These are phyloP conservation scores for Xyliphius kryptos DNA, from an alignment of 2,113 vertebrate species.

Conservation along the genomic window DNA sequence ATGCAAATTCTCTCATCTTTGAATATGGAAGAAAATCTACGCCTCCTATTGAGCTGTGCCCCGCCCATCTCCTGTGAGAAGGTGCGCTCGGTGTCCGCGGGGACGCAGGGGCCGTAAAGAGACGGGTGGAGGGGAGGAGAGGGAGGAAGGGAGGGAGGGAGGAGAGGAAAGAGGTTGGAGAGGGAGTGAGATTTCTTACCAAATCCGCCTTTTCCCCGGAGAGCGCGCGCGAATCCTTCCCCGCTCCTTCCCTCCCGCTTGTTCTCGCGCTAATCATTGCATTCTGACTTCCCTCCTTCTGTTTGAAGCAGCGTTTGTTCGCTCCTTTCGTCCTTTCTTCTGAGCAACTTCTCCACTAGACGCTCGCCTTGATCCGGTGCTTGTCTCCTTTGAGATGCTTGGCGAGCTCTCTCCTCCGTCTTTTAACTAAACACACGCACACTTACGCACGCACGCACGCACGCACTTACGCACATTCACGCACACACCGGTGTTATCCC, in stretches of 20 bases:
- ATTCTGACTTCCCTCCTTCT: constrained; percentile 65
- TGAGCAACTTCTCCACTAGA: constrained; percentile 59
- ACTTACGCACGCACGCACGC: too few relatives aligned
- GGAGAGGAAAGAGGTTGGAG: constrained; percentile 62
- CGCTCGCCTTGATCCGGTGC: constrained; percentile 58
- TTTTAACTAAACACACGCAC: constrained; percentile 56
- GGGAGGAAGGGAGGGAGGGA: constrained; percentile 65
- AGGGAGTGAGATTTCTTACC: constrained; percentile 62
- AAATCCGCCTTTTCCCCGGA: constrained; percentile 65
- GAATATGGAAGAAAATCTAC: too few relatives aligned
- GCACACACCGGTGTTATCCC: too few relatives aligned
- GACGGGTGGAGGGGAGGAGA: constrained; percentile 42
- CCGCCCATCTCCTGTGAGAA: constrained; percentile 59
- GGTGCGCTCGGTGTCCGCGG: constrained; percentile 69
- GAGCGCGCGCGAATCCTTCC: constrained; percentile 58
- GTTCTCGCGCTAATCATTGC: constrained; percentile 71
- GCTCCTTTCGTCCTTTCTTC: constrained; percentile 57
- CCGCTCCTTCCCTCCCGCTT: constrained; percentile 65
- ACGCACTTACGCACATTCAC: too few relatives aligned
- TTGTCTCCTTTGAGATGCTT: constrained; percentile 55
- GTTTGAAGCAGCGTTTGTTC: constrained; percentile 70
- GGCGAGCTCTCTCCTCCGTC: constrained; percentile 53
- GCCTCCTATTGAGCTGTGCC: too few relatives aligned
- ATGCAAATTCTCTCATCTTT: too few relatives aligned
- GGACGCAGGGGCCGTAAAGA: constrained; percentile 63